phyloP scores from a whole-genome alignment of 2,888 invertebrate species.

The Pollenia griseotomentosa region DNA sequence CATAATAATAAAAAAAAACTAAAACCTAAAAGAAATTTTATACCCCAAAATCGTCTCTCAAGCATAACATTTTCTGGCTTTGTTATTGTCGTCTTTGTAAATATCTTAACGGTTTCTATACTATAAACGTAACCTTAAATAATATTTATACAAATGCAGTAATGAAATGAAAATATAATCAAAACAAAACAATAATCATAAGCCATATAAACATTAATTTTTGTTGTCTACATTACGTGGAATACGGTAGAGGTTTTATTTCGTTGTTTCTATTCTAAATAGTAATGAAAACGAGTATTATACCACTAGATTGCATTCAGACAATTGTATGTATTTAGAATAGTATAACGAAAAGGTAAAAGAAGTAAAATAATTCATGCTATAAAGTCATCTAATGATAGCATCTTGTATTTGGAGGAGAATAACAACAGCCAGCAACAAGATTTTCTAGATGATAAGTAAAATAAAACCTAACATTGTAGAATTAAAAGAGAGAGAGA shows the following conservation, averaged over 20 bases:
- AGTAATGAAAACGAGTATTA: constrained; percentile 60
- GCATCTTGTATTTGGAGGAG: constrained; percentile 55
- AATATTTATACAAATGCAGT: constrained; percentile 21
- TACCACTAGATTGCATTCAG: constrained; percentile 31
- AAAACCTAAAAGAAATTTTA: constrained; percentile 58
- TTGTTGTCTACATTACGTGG: neutral
- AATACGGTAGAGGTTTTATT: constrained; percentile 19
- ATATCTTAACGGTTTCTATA: constrained; percentile 66
- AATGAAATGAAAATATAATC: constrained; percentile 34
- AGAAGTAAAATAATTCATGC: constrained; percentile 73
- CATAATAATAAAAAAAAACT: constrained; percentile 11
- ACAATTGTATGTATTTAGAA: constrained; percentile 64
- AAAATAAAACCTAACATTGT: constrained; percentile 51
- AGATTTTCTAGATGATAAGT: constrained; percentile 59
- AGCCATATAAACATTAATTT: constrained; percentile 59
- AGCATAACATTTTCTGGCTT: constrained; percentile 61
- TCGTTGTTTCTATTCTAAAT: constrained; percentile 16
- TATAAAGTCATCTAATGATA: constrained; percentile 73
- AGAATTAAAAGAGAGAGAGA: neutral
- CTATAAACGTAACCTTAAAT: constrained; percentile 65
- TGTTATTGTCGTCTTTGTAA: constrained; percentile 48
- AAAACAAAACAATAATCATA: constrained; percentile 69
- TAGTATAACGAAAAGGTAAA: constrained; percentile 66
- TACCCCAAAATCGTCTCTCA: constrained; percentile 67
- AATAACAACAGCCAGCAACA: constrained; percentile 55